phyloP scores from a whole-genome alignment of 2,113 vertebrate genomes.

The Rhizomys pruinosus region DNA sequence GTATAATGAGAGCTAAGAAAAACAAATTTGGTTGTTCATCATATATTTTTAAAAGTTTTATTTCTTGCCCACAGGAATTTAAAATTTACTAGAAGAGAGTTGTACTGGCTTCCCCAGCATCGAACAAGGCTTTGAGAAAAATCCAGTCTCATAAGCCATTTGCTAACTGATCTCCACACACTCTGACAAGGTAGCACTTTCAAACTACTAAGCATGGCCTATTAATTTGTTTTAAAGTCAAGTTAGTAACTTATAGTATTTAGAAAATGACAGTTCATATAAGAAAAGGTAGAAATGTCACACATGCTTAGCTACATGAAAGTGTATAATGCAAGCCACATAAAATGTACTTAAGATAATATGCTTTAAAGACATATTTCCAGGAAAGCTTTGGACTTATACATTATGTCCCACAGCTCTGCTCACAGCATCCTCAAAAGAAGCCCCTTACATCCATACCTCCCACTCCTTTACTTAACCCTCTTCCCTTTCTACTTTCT shows the following conservation, averaged over 20 bases:
- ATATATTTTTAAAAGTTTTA: no score
- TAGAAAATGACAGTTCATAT: not conserved
- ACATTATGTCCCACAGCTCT: not conserved
- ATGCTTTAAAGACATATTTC: not conserved
- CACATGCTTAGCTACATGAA: not conserved
- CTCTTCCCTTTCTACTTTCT: not conserved
- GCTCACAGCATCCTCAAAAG: no score
- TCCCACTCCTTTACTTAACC: no score
- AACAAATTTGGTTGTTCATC: not conserved
- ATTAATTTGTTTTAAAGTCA: not conserved
- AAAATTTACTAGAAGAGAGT: not conserved
- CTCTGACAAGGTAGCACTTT: not conserved
- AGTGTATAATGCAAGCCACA: not conserved
- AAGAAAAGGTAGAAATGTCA: not conserved
- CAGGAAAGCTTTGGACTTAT: not conserved
- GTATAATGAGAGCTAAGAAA: not conserved
- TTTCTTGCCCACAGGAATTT: not conserved
- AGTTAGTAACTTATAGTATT: not conserved
- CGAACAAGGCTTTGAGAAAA: not conserved
- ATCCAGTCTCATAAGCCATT: not conserved
- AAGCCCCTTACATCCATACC: not conserved
- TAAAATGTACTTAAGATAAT: not conserved
- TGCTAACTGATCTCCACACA: not conserved
- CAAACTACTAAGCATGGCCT: not conserved
- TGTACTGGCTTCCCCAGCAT: not conserved